A percentile compares a stretch with the other conserved stretches of the same genome.
Evolutionary conservation across 2,113 vertebrate genomes (phyloP).

Genomic region (Gobio gobio): DNA sequence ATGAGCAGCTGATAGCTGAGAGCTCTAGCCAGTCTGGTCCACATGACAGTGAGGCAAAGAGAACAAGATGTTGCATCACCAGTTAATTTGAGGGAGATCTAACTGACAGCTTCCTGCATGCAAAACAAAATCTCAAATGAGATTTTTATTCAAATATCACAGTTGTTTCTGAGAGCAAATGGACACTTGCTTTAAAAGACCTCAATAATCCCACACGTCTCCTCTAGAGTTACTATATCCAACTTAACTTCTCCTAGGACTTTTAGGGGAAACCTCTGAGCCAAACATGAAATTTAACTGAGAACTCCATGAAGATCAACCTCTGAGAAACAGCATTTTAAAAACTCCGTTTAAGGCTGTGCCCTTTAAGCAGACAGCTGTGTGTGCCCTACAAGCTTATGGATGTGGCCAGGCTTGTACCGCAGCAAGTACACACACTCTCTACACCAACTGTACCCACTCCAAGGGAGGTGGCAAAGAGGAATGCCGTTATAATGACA

Average conservation of each 20-base stretch:
- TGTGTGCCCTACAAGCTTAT: constrained; percentile 9
- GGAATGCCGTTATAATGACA: constrained; percentile 60
- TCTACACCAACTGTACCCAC: constrained; percentile 18
- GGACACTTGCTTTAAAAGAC: neutral
- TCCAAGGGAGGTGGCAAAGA: constrained; percentile 55
- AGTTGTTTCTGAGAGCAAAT: neutral
- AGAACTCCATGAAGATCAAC: neutral
- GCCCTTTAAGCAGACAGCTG: constrained; percentile 41
- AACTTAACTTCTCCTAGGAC: neutral
- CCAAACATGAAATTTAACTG: neutral
- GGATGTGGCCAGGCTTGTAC: constrained; percentile 44
- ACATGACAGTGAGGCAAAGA: no score
- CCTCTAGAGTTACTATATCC: neutral
- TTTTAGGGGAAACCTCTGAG: neutral
- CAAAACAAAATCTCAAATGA: no score
- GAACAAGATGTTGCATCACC: no score
- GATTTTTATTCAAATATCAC: neutral
- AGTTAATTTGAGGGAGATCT: no score
- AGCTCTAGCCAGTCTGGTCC: no score
- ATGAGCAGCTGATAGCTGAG: neutral
- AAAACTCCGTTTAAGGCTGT: neutral
- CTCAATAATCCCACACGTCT: neutral
- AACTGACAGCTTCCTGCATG: no score
- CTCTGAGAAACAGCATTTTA: neutral
- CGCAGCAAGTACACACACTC: constrained; percentile 22